Evolutionary conservation across 1,140 invertebrate species (phyloP), one percentile per base, ranked within the genome.

Genomic region (Choristoneura fumiferana): DNA sequence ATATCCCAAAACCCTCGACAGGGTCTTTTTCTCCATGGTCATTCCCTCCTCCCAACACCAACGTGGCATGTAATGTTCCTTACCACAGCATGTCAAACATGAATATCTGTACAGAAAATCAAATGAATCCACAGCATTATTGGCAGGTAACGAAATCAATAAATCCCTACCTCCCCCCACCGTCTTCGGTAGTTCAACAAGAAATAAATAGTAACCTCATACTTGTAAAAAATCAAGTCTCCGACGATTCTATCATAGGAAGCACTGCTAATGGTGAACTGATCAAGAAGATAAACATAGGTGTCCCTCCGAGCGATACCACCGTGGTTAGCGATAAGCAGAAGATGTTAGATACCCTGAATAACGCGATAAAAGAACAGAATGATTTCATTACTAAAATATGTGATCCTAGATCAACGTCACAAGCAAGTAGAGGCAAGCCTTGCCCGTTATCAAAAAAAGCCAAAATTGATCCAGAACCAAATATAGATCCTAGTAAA

Each of bases 401-500:
- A 22, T 17, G 12, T 8, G 12, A n/a, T 12, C 17, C 9, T 8
- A 17, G 10, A 29, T 22, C 12, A 49, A 17, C 18, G 1, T 10
- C 10, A 6, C 10, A 8, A 49, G 22, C 10, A 12, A 10, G n/a
- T 17, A 8, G 22, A 49, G 10, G 17, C 8, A 49, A 49, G n/a
- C 43, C 18, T 12, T 8, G 18, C 22, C 43, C 22, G 8, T 49
- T 33, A 18, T 49, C 43, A 12, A 49, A 29, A 36, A 52, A 14
- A 38, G 10, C 5, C 0, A 57, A 57, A 22, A 40, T 13, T 8
- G 17, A 14, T 14, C 29, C 34, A 8, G 54, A 57, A 29, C 13
- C 9, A 17, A 62, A 43, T 33, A 37, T 12, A 8, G 35, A 39
- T 49, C 8, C 40, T 56, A 57, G 39, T 8, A 59, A 38, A 29